Evolutionary conservation across 2,113 vertebrate genomes (phyloP).

Genomic region (Ictalurus punctatus): DNA sequence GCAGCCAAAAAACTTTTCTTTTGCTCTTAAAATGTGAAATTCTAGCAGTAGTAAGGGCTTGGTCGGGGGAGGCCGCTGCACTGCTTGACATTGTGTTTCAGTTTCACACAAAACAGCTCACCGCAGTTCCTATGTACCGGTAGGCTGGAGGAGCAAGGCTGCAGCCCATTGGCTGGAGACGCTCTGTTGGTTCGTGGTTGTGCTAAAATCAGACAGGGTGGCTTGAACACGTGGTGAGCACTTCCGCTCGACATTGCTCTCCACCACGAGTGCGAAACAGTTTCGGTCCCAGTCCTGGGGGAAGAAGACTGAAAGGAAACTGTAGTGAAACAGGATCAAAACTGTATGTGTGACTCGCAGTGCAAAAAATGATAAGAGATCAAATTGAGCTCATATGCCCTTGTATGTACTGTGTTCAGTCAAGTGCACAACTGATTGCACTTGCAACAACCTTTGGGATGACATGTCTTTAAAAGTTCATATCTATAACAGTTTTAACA

Average conservation of each 20-base stretch:
- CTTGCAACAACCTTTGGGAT: background rate
- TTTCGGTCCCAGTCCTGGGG: slow-evolving; percentile 34
- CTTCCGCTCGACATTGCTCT: slow-evolving; percentile 52
- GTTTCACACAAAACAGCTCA: slow-evolving; percentile 55
- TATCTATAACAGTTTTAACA: background rate
- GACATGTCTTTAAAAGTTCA: background rate
- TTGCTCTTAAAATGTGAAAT: slow-evolving; percentile 7
- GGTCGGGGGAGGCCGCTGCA: slow-evolving; percentile 24
- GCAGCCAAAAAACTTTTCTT: background rate
- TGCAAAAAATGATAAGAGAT: background rate
- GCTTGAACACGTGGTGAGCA: slow-evolving; percentile 44
- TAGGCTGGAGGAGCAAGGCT: slow-evolving; percentile 45
- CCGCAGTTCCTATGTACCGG: slow-evolving; percentile 49
- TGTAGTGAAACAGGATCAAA: slow-evolving; percentile 38
- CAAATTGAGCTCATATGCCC: background rate
- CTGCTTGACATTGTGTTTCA: slow-evolving; percentile 55
- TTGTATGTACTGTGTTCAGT: background rate
- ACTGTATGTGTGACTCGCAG: slow-evolving; percentile 25
- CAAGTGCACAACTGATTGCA: background rate
- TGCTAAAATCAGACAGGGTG: slow-evolving; percentile 60
- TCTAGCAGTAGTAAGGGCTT: slow-evolving; percentile 23
- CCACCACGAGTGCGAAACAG: slow-evolving; percentile 36
- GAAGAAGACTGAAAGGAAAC: slow-evolving; percentile 26
- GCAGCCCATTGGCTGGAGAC: slow-evolving; percentile 57
- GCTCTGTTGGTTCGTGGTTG: slow-evolving; percentile 56